Percentiles rank a stretch among this genome's conserved stretches.
Evolutionary conservation across 2,113 vertebrate species (phyloP).

Genomic region (Burhinus oedicnemus): DNA sequence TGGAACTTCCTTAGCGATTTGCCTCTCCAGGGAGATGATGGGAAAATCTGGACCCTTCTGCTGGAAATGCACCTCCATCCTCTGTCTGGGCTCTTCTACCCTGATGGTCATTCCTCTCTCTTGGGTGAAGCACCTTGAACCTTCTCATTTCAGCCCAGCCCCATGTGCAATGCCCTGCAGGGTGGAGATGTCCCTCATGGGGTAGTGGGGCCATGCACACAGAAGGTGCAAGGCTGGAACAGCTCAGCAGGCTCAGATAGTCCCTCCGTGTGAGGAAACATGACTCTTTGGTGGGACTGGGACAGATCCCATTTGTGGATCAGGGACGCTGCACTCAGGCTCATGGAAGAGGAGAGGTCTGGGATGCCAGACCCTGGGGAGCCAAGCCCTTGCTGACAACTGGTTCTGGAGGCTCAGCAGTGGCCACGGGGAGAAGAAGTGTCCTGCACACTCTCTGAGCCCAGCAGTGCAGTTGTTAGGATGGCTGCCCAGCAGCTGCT

Average conservation of each 20-base stretch:
- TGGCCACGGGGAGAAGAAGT: neutral
- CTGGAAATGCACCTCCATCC: neutral
- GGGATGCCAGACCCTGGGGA: neutral
- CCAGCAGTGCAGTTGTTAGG: neutral
- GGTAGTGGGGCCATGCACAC: neutral
- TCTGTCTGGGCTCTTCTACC: neutral
- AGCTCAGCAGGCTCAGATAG: neutral
- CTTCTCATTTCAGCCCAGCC: neutral
- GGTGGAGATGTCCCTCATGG: neutral
- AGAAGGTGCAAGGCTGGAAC: neutral
- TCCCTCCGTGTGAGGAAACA: neutral
- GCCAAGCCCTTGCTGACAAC: neutral
- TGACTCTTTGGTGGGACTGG: neutral
- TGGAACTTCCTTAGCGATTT: neutral
- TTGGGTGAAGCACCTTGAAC: neutral
- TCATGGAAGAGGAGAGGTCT: neutral
- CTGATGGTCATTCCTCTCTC: neutral
- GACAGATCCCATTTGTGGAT: neutral
- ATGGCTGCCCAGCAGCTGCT: neutral
- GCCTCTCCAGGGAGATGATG: neutral
- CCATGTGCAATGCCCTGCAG: rapidly evolving
- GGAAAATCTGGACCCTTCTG: neutral
- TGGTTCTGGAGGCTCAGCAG: neutral
- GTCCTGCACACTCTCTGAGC: neutral
- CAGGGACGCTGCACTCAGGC: neutral